These are phyloP conservation scores for Paracanthobrama guichenoti DNA, from an alignment of 2,113 vertebrate species.

Conservation along the genomic window DNA sequence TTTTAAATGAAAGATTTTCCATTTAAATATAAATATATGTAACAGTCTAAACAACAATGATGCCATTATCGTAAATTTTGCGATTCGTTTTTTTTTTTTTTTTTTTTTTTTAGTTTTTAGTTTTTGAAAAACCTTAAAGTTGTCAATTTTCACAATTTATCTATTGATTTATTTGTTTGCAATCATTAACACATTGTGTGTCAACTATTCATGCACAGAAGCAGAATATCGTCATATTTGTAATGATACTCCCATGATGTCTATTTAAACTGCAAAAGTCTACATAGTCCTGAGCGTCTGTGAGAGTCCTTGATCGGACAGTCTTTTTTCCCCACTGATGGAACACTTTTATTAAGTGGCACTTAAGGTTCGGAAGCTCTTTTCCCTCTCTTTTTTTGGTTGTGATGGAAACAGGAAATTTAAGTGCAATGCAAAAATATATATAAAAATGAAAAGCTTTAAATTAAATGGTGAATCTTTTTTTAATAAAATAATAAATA, in stretches of 20 bases:
- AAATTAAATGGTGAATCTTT: conserved; percentile 28
- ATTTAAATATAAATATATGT: too few relatives aligned
- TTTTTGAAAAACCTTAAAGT: too few relatives aligned
- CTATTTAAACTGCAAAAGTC: conserved; percentile 1
- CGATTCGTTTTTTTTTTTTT: too few relatives aligned
- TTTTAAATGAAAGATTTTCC: too few relatives aligned
- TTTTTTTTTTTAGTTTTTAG: too few relatives aligned
- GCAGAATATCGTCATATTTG: background rate
- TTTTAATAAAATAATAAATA: background rate
- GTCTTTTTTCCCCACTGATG: conserved; percentile 11
- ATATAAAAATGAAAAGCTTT: conserved; percentile 57
- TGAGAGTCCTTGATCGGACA: conserved; percentile 39
- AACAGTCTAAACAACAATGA: too few relatives aligned
- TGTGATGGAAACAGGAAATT: conserved; percentile 78
- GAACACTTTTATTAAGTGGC: conserved; percentile 63
- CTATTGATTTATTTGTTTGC: background rate
- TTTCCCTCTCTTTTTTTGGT: conserved; percentile 66
- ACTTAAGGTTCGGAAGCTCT: conserved; percentile 72
- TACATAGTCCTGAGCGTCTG: conserved; percentile 16
- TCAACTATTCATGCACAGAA: background rate
- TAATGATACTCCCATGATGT: background rate
- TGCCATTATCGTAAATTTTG: too few relatives aligned
- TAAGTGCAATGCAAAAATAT: conserved; percentile 59
- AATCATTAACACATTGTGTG: background rate
- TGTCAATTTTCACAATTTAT: background rate